A percentile compares a stretch with the other conserved stretches of the same genome.
Evolutionary conservation across 2,797 vertebrate species (phyloP).

Genomic region (Tenualosa ilisha): DNA sequence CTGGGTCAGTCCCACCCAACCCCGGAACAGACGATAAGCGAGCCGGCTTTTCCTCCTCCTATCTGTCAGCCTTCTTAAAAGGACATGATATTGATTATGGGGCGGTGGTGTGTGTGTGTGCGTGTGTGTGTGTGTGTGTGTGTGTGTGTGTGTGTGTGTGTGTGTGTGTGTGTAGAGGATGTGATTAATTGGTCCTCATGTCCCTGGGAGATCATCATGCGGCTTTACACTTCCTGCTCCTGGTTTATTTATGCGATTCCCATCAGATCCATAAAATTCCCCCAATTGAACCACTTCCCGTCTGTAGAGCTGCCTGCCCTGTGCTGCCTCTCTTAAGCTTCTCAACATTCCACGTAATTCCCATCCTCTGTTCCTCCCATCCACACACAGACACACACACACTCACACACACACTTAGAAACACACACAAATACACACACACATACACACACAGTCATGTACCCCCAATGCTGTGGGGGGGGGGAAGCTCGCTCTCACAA

Average conservation of each 20-base stretch:
- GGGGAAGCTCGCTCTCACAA: conserved; percentile 20
- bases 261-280: conserved; percentile 59
- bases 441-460: neutral
- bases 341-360: conserved; percentile 25
- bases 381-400: neutral
- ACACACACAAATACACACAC: neutral
- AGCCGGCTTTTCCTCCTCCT: neutral
- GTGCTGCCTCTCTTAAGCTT: neutral
- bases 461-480: neutral
- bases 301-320: conserved; percentile 42
- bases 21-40: neutral
- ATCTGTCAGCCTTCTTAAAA: conserved; percentile 6
- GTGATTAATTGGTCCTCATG: conserved; percentile 68
- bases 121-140: conserved; percentile 45
- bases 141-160: conserved; percentile 51
- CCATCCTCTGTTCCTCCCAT: conserved; percentile 25
- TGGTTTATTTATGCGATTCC: conserved; percentile 72
- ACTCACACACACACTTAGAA: neutral
- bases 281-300: conserved; percentile 63
- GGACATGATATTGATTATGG: conserved; percentile 11
- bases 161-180: conserved; percentile 42
- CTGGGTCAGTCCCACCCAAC: neutral
- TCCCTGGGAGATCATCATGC: conserved; percentile 66
- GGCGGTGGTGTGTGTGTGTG: conserved; percentile 32
- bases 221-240: conserved; percentile 68